Evolutionary conservation across 2,888 invertebrate species (phyloP).

Genomic region (Drosophila gaucha): DNA sequence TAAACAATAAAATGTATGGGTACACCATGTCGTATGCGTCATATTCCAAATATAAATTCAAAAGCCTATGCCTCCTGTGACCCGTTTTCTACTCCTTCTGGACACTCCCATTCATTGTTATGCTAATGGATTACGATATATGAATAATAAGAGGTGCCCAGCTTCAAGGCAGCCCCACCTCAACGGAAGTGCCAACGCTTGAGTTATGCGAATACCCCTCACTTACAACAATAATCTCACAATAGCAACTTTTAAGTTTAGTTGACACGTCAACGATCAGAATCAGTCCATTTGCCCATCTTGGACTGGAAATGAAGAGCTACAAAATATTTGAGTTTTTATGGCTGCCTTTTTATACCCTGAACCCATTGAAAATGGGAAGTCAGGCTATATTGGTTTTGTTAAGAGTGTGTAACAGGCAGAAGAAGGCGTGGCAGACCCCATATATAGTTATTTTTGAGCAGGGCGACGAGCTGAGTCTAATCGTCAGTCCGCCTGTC

Average conservation of each 20-base stretch:
- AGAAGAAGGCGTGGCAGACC: too few relatives aligned
- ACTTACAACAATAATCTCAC: slow-evolving; percentile 1
- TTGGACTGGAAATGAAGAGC: slow-evolving; percentile 28
- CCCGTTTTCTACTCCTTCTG: slow-evolving; percentile 38
- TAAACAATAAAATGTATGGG: slow-evolving; percentile 66
- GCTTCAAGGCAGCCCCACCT: not conserved
- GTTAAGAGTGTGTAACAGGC: too few relatives aligned
- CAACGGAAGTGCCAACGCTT: slow-evolving; percentile 43
- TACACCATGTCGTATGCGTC: slow-evolving; percentile 69
- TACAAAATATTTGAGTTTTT: slow-evolving; percentile 38
- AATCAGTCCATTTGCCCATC: slow-evolving; percentile 9
- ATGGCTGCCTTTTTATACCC: slow-evolving; percentile 39
- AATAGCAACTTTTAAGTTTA: slow-evolving; percentile 50
- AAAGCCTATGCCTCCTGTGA: slow-evolving; percentile 51
- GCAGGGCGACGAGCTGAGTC: too few relatives aligned
- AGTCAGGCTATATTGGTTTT: too few relatives aligned
- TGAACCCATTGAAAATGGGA: too few relatives aligned
- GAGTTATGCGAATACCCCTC: slow-evolving; percentile 56
- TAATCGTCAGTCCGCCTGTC: too few relatives aligned
- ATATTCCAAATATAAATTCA: slow-evolving; percentile 49
- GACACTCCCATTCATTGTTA: slow-evolving; percentile 69
- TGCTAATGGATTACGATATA: slow-evolving; percentile 80
- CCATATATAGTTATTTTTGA: too few relatives aligned
- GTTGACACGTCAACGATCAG: not conserved
- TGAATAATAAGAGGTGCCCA: slow-evolving; percentile 66